Evolutionary conservation across 2,113 vertebrate species (phyloP).

Genomic region (Corydoras sp.): DNA sequence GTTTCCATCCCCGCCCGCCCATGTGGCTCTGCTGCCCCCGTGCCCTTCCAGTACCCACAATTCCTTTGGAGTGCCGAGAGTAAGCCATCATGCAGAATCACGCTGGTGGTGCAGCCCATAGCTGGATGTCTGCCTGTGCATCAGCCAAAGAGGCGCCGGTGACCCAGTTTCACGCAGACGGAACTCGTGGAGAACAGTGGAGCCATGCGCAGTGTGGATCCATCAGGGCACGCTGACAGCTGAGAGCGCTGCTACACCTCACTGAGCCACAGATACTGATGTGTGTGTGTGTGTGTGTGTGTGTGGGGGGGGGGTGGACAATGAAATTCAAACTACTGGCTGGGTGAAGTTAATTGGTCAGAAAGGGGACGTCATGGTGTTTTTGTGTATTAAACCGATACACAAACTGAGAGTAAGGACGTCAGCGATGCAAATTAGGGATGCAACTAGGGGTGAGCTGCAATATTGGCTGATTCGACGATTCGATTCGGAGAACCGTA

Average conservation of each 20-base stretch:
- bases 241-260: slow-evolving; percentile 4
- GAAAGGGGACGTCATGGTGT: too few species aligned
- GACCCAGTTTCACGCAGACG: slow-evolving; percentile 49
- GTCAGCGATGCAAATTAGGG: too few species aligned
- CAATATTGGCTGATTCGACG: too few species aligned
- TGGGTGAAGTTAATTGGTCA: too few species aligned
- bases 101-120: slow-evolving; percentile 94
- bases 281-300: slow-evolving; percentile 35
- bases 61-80: slow-evolving; percentile 86
- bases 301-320: slow-evolving; percentile 48
- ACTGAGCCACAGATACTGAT: slow-evolving; percentile 33
- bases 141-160: slow-evolving; percentile 57
- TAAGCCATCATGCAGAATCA: slow-evolving; percentile 86
- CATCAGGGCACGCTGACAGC: slow-evolving; percentile 9
- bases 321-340: background rate
- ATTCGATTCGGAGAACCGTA: too few species aligned
- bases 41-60: slow-evolving; percentile 85
- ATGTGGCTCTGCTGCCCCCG: slow-evolving; percentile 76
- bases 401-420: too few species aligned
- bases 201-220: slow-evolving; percentile 6
- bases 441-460: too few species aligned
- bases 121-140: slow-evolving; percentile 64
- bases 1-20: slow-evolving; percentile 74
- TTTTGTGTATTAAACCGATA: too few species aligned
- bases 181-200: background rate